These are phyloP conservation scores for Alfaro cultratus DNA, from an alignment of 2,797 vertebrate species.

Conservation along the genomic window DNA sequence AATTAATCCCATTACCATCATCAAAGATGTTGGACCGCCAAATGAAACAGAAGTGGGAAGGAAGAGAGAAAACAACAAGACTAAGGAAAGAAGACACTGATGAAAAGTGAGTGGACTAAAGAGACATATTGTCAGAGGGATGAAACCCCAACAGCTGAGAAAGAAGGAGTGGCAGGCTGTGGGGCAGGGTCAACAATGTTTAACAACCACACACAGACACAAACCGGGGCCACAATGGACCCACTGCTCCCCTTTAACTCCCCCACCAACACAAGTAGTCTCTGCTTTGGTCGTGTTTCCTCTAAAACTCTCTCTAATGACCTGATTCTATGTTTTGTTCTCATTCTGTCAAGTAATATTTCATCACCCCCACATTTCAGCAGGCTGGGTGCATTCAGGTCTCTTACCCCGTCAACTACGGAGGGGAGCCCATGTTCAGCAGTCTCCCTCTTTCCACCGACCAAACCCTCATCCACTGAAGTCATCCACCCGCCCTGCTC, in stretches of 20 bases:
- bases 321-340: conserved; percentile 41
- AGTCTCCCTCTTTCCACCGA: conserved; percentile 53
- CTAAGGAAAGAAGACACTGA: conserved; percentile 11
- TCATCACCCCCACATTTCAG: conserved; percentile 39
- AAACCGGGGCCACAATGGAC: conserved; percentile 60
- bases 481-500: conserved; percentile 63
- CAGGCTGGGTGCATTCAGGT: conserved; percentile 43
- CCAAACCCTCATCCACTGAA: conserved; percentile 65
- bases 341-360: conserved; percentile 53
- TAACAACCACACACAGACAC: conserved; percentile 47
- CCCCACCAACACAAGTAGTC: conserved; percentile 10
- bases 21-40: conserved; percentile 37
- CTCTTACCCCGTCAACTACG: conserved; percentile 72
- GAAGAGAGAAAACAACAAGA: not conserved
- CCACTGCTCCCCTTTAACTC: conserved; percentile 29
- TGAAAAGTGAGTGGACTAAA: conserved; percentile 10
- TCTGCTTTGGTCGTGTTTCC: not conserved
- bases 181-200: conserved; percentile 49
- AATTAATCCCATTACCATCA: conserved; percentile 72
- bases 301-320: conserved; percentile 6
- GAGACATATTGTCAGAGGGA: conserved; percentile 20
- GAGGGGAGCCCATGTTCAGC: conserved; percentile 70
- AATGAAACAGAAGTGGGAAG: conserved; percentile 1
- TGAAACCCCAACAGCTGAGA: conserved; percentile 51
- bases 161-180: conserved; percentile 37